Evolutionary conservation across 2,888 invertebrate species (phyloP).

Genomic region (Orthosia cruda): DNA sequence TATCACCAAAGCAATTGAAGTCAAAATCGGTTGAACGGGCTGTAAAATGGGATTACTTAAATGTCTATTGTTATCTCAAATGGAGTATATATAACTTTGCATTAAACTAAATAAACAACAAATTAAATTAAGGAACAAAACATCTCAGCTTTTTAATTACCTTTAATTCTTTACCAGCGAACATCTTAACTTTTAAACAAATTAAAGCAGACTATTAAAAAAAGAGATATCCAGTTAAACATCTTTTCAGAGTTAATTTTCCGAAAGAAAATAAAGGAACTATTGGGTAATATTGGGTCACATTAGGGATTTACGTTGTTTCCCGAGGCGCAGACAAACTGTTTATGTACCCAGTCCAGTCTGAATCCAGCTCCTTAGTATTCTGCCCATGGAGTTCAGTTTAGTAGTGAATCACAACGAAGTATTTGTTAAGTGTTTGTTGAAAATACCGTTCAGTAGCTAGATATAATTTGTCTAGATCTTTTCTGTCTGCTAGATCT

Average conservation of each 20-base stretch:
- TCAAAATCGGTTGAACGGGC: too few relatives aligned
- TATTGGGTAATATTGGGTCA: conserved; percentile 19
- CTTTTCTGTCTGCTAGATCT: too few relatives aligned
- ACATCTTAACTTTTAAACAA: not conserved
- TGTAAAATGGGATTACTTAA: too few relatives aligned
- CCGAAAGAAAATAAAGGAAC: conserved; percentile 6
- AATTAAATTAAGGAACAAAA: not conserved
- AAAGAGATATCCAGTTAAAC: not conserved
- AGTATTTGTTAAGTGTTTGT: conserved; percentile 1
- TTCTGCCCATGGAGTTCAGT: conserved; percentile 27
- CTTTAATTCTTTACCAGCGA: not conserved
- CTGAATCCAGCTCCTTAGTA: conserved; percentile 41
- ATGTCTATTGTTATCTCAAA: too few relatives aligned
- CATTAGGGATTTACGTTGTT: conserved; percentile 27
- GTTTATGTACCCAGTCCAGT: conserved; percentile 44
- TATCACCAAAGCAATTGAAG: too few relatives aligned
- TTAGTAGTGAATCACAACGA: conserved; percentile 10
- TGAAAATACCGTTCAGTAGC: not conserved
- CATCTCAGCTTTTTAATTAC: not conserved
- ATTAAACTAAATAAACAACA: too few relatives aligned
- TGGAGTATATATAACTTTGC: not conserved
- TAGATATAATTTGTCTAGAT: not conserved
- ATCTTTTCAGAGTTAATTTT: conserved; percentile 5
- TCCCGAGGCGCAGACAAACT: not conserved
- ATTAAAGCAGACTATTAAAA: not conserved